Evolutionary conservation across 2,113 vertebrate genomes (phyloP), one percentile per base, ranked within the genome.

Genomic region (Pomatorhinus ruficollis): DNA sequence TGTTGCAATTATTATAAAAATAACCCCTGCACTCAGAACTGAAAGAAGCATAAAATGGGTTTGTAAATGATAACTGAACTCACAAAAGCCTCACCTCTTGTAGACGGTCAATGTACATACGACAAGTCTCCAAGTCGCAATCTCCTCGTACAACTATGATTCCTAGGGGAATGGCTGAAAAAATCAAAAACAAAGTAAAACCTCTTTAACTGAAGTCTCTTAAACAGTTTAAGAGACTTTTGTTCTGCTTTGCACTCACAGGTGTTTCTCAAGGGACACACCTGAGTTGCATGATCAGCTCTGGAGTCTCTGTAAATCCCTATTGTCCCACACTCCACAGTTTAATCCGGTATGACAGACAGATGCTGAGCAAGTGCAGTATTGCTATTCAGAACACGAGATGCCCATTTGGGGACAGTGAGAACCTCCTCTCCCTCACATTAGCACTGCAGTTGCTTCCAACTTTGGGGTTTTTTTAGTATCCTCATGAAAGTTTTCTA

Each of bases 111-210:
- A 99, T 99, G 93, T 99, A 99, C 96, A 99, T 99, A 87, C 99
- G 98, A 97, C 99, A 99, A 12, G 99, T 99, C 97, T 99, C 99
- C 98, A 99, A 98, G 94, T 99, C 99, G 96, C 99, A 99, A 96
- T 99, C 99, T 80, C 99, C 99, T 79, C 99, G 98, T 79, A 99
- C 98, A 93, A 99, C 99, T 91, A 99, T 99, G 69, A 99, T 99
- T 93, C 99, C 99, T 40, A 99, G 97, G 4, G 99, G 99, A 91
- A 99, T 99, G 44, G 99, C 99, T 99, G 95, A 11, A 77, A 85
- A 91, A 89, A 54, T 60, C 47, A 89, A 81, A 95, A 87, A 35
- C 52, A 95, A 77, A 95, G 31, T 81, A 50, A 88, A 89, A 54
- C 0, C 2, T 39, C 18, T 66, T 89, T 53, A 74, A 56, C 7